These are phyloP conservation scores for Lagorchestes hirsutus DNA, from an alignment of 2,797 vertebrate species.

Conservation along the genomic window DNA sequence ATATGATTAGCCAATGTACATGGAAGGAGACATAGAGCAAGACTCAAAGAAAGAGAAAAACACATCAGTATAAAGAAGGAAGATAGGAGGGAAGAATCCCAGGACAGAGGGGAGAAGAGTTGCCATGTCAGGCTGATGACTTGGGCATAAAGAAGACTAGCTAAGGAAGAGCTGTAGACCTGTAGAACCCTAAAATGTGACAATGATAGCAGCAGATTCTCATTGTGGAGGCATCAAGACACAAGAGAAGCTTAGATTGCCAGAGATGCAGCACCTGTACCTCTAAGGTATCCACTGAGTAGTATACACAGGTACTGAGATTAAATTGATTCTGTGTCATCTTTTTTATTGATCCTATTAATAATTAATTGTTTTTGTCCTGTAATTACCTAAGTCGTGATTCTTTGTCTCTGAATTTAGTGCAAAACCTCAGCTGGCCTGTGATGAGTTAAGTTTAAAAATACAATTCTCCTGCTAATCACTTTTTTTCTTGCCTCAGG, in stretches of 20 bases:
- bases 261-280: neutral
- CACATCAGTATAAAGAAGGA: neutral
- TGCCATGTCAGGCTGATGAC: neutral
- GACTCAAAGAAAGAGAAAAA: neutral
- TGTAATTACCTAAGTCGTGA: neutral
- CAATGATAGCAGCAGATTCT: neutral
- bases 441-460: neutral
- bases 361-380: neutral
- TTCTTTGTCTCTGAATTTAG: neutral
- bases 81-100: neutral
- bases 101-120: neutral
- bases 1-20: neutral
- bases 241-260: neutral
- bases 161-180: neutral
- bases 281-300: neutral
- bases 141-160: neutral
- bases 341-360: neutral
- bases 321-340: neutral
- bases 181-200: neutral
- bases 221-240: neutral
- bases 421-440: neutral
- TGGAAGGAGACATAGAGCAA: neutral
- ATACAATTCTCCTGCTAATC: neutral
- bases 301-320: neutral
- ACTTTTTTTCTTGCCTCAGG: neutral